Evolutionary conservation across 1,140 invertebrate species (phyloP).

Genomic region (Leucophenga varia): DNA sequence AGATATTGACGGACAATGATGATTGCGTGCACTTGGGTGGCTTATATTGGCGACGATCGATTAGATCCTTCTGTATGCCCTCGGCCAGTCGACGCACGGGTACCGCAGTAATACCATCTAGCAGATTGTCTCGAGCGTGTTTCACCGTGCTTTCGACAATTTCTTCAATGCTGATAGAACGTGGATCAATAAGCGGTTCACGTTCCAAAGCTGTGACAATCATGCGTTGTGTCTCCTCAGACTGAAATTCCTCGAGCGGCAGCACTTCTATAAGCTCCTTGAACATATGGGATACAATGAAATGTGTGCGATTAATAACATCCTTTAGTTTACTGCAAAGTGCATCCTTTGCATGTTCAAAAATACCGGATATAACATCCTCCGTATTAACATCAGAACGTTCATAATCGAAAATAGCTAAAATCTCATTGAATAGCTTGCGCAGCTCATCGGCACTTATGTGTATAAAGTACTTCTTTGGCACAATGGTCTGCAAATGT

Average conservation of each 20-base stretch:
- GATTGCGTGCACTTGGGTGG: constrained; percentile 10
- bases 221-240: constrained; percentile 32
- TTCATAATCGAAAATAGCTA: constrained; percentile 43
- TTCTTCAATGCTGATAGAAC: constrained; percentile 40
- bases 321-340: constrained; percentile 19
- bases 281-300: constrained; percentile 38
- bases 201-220: constrained; percentile 37
- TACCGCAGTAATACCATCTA: constrained; percentile 40
- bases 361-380: constrained; percentile 43
- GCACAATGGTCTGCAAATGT: constrained; percentile 40
- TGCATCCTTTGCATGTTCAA: constrained; percentile 42
- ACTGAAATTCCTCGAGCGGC: constrained; percentile 43
- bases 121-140: constrained; percentile 39
- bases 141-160: constrained; percentile 25
- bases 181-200: constrained; percentile 38
- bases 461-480: constrained; percentile 46
- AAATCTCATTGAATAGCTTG: constrained; percentile 44
- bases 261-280: constrained; percentile 46
- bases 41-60: constrained; percentile 34
- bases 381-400: constrained; percentile 44
- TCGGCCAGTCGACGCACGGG: constrained; percentile 32
- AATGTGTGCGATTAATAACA: constrained; percentile 39
- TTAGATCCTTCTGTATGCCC: constrained; percentile 28
- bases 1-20: not conserved
- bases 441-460: constrained; percentile 34